Evolutionary conservation across 2,888 invertebrate genomes (phyloP).

Genomic region (Pollenia amentaria): DNA sequence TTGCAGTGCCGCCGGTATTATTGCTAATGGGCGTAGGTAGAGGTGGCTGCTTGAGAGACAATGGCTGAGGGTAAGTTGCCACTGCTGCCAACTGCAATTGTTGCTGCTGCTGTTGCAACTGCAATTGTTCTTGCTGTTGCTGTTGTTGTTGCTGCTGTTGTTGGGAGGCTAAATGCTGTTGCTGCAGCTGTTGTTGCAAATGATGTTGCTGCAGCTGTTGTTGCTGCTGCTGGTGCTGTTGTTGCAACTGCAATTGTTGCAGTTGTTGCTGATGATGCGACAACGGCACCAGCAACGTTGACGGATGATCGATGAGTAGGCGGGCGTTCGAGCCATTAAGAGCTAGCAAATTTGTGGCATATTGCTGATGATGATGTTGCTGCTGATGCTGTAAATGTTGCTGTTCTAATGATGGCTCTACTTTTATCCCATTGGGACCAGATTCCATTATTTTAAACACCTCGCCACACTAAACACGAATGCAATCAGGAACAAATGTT

Average conservation of each 20-base stretch:
- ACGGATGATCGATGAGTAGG: conserved; percentile 83
- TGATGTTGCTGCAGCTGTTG: conserved; percentile 75
- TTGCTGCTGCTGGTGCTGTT: conserved; percentile 79
- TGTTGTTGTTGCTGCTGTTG: conserved; percentile 79
- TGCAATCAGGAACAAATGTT: conserved; percentile 61
- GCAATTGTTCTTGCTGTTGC: conserved; percentile 77
- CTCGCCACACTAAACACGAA: conserved; percentile 57
- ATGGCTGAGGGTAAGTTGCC: conserved; percentile 80
- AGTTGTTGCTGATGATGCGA: conserved; percentile 80
- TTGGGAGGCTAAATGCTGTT: conserved; percentile 76
- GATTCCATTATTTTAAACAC: conserved; percentile 83
- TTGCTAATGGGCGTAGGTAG: conserved; percentile 76
- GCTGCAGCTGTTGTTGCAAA: conserved; percentile 77
- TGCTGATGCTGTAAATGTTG: conserved; percentile 78
- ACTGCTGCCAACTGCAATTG: conserved; percentile 76
- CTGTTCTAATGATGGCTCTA: conserved; percentile 83
- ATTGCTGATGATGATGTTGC: conserved; percentile 80
- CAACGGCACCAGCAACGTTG: conserved; percentile 82
- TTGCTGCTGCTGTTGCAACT: conserved; percentile 78
- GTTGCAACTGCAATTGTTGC: conserved; percentile 77
- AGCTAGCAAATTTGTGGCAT: conserved; percentile 83
- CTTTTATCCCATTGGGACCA: conserved; percentile 84
- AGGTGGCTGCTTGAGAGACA: conserved; percentile 80
- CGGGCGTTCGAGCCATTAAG: conserved; percentile 84
- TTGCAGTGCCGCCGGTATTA: conserved; percentile 42